Evolutionary conservation across 2,113 vertebrate genomes (phyloP).

Genomic region (Phodopus roborovskii): DNA sequence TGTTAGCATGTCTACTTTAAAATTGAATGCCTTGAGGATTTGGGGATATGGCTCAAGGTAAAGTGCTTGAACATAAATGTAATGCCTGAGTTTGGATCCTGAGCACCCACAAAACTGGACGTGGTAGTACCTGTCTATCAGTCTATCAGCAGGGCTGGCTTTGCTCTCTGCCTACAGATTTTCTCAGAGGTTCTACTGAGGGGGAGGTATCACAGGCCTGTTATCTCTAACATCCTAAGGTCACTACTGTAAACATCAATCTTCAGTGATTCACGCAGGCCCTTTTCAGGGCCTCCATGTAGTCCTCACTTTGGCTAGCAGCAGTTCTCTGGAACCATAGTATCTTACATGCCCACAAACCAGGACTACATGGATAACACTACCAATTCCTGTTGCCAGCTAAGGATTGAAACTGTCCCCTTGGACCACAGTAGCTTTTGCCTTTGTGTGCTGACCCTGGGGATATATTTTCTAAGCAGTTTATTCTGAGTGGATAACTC

Average conservation of each 20-base stretch:
- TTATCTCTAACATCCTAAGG: neutral
- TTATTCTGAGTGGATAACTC: neutral
- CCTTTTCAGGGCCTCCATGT: neutral
- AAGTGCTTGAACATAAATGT: neutral
- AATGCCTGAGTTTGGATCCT: neutral
- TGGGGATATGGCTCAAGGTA: neutral
- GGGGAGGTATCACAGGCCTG: neutral
- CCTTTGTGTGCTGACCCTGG: neutral
- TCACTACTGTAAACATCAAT: neutral
- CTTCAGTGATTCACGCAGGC: neutral
- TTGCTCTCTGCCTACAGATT: neutral
- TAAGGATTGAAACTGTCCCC: neutral
- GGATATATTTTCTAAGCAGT: neutral
- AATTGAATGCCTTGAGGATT: neutral
- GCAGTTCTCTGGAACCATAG: neutral
- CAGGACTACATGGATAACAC: neutral
- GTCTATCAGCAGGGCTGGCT: neutral
- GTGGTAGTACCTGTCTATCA: neutral
- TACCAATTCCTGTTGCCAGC: neutral
- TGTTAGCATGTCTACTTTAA: neutral
- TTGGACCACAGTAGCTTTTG: neutral
- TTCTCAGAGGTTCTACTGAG: neutral
- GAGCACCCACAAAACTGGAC: neutral
- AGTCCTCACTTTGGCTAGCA: neutral
- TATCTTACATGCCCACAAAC: neutral